Percentiles rank a stretch among this genome's conserved stretches.
Evolutionary conservation across 2,888 invertebrate species (phyloP).

Genomic region (Seladonia tumulorum): DNA sequence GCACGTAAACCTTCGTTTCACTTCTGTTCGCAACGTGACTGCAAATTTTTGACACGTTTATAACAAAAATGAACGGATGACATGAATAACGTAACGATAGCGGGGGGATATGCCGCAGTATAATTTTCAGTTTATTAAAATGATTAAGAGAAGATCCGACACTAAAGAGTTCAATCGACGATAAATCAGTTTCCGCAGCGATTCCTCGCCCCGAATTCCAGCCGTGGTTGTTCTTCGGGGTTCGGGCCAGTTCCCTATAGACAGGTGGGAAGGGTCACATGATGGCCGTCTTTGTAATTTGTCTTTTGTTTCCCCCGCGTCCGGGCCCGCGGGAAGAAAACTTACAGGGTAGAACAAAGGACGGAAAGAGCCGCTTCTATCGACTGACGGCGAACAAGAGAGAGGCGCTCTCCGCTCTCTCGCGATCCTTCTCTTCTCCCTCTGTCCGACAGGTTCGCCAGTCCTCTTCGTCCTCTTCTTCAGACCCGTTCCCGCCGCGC

Average conservation of each 20-base stretch:
- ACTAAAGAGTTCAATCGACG: background rate
- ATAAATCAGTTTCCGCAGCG: background rate
- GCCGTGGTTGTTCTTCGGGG: constrained; percentile 23
- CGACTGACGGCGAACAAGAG: constrained; percentile 65
- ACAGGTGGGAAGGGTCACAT: constrained; percentile 82
- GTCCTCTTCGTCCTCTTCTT: background rate
- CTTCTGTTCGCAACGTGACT: background rate
- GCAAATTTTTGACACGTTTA: background rate
- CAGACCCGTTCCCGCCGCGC: constrained; percentile 51
- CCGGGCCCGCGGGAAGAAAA: constrained; percentile 77
- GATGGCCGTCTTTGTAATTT: constrained; percentile 82
- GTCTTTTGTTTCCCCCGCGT: constrained; percentile 80
- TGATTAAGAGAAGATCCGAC: background rate
- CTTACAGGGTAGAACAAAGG: constrained; percentile 79
- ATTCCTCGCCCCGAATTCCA: background rate
- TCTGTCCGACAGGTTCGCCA: background rate
- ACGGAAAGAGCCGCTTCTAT: constrained; percentile 76
- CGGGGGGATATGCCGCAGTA: background rate
- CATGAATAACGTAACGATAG: background rate
- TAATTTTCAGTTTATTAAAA: background rate
- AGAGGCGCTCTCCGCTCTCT: background rate
- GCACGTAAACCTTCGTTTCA: no score
- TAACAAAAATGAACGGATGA: background rate
- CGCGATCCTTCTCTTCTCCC: constrained; percentile 43
- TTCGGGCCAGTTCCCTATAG: constrained; percentile 65